These are phyloP conservation scores for Microtus oregoni DNA, from an alignment of 2,113 vertebrate species.

Conservation along the genomic window DNA sequence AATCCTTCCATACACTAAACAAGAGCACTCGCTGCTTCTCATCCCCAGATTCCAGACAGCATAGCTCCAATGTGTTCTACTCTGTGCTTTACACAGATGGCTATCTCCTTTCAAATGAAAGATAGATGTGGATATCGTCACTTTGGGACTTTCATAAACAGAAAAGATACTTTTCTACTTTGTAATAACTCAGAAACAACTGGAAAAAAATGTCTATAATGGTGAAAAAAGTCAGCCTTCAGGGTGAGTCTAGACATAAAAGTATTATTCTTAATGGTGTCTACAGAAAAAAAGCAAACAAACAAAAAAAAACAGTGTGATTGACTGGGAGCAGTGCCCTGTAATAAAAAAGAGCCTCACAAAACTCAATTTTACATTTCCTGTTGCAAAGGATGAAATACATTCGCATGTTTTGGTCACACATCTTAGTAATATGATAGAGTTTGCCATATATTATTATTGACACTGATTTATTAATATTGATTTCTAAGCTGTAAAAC, in stretches of 20 bases:
- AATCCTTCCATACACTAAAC: not conserved
- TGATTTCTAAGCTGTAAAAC: constrained; percentile 65
- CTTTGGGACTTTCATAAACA: constrained; percentile 18
- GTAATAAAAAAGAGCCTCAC: constrained; percentile 31
- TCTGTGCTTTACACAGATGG: not conserved
- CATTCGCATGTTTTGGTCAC: not conserved
- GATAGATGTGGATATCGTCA: constrained; percentile 29
- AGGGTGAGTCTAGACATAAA: constrained; percentile 41
- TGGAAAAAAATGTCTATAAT: constrained; percentile 59
- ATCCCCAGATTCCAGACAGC: not conserved
- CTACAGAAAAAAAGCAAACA: not conserved
- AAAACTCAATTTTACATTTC: constrained; percentile 45
- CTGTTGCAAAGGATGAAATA: constrained; percentile 23
- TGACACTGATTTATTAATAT: constrained; percentile 74
- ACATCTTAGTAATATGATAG: constrained; percentile 56
- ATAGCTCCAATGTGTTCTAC: not conserved
- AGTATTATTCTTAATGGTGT: constrained; percentile 35
- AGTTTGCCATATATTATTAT: constrained; percentile 62
- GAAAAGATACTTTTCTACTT: not conserved
- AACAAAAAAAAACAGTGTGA: not conserved
- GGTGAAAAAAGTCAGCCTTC: not conserved
- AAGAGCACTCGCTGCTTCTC: not conserved
- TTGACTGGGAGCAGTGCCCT: constrained; percentile 21
- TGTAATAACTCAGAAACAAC: constrained; percentile 50
- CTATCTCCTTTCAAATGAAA: constrained; percentile 1